Percentiles rank a stretch among this genome's conserved stretches.
These are phyloP conservation scores for Hiodon tergisus DNA, from an alignment of 2,113 vertebrate species.

Conservation along the genomic window DNA sequence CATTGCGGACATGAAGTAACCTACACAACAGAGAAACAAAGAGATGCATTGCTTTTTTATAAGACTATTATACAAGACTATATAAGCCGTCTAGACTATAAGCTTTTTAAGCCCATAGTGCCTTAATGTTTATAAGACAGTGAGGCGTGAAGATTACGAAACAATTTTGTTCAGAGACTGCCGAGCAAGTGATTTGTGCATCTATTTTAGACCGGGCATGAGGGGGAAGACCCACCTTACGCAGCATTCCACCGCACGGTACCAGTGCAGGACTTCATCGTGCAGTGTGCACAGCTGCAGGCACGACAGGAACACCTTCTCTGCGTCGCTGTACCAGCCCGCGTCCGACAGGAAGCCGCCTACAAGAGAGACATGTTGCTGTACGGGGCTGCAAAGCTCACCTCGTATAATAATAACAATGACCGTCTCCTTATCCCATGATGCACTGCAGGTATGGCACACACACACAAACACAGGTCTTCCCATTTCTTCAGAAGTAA, in stretches of 20 bases:
- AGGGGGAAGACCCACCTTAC: constrained; percentile 76
- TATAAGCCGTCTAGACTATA: no score
- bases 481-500: no score
- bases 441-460: not conserved
- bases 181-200: no score
- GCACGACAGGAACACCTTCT: constrained; percentile 95
- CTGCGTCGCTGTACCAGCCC: constrained; percentile 96
- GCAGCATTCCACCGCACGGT: constrained; percentile 91
- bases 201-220: no score
- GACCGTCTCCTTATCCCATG: not conserved
- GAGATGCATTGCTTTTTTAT: not conserved
- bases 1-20: constrained; percentile 92
- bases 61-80: not conserved
- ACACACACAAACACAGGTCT: no score
- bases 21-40: constrained; percentile 48
- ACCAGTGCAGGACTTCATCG: constrained; percentile 93
- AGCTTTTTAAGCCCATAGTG: no score
- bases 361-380: constrained; percentile 36
- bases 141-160: no score
- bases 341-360: constrained; percentile 96
- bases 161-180: no score
- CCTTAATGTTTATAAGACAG: no score
- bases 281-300: constrained; percentile 93
- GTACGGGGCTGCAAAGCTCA: not conserved
- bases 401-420: not conserved